Evolutionary conservation across 2,113 vertebrate genomes (phyloP), one percentile per base, ranked within the genome.

Genomic region (Tetraodon nigroviridis): DNA sequence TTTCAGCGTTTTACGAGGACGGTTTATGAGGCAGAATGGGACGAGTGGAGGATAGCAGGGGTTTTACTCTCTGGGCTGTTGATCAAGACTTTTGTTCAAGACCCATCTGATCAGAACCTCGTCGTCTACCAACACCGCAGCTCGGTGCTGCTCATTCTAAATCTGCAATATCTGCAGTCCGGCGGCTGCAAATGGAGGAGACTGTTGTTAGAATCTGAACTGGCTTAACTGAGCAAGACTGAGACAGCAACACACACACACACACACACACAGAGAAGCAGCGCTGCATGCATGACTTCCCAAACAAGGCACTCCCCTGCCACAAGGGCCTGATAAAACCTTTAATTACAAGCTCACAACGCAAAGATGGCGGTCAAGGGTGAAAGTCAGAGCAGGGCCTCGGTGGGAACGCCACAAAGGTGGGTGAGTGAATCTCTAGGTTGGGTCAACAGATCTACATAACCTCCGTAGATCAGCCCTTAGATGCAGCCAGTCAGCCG

Each of bases 201-300:
- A 29, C 47, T 46, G 19, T n/a, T 46, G 7, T 11, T 13, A 55
- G 54, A 58, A 69, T 81, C 72, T 75, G 75, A 84, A 76, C 45
- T 49, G 51, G 63, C 56, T 78, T 60, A 72, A 80, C 63, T 52
- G 67, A 68, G 64, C 73, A 62, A 60, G 42, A 71, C 56, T 17
- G 17, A 61, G 58, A 69, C 69, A 76, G 68, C 49, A 64, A 41
- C 50, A 66, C 66, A 52, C 69, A 45, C 56, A 21, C 27, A 20
- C 44, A 45, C 44, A 45, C 29, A 16, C 46, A 47, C 55, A 11
- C 17, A 19, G 5, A 47, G 45, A 47, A 16, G n/a, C 46, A 55
- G 7, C 3, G 42, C 48, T 20, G 17, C 58, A 75, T 5, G 71
- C 82, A 76, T 66, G 54, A 81, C 60, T 71, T 79, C 71, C 71